Percentiles rank a stretch among this genome's conserved stretches.
phyloP scores from a whole-genome alignment of 2,888 invertebrate species.

The Archips crataeganus region DNA sequence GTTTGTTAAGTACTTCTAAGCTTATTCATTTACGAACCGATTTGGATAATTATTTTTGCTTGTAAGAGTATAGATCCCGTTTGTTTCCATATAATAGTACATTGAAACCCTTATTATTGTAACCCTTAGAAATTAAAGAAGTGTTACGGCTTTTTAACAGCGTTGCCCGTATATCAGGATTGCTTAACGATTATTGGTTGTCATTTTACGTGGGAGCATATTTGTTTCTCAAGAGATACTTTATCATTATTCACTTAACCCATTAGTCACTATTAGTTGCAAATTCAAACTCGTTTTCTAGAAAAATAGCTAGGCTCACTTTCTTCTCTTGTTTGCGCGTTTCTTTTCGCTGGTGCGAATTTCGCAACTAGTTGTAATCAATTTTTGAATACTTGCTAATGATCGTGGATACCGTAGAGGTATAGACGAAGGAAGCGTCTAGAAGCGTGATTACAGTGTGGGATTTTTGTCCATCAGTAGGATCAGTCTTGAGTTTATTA shows the following conservation, averaged over 20 bases:
- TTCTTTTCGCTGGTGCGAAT: slow-evolving; percentile 39
- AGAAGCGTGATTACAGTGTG: not conserved
- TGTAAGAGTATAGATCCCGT: no score
- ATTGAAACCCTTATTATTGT: no score
- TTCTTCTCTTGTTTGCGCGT: slow-evolving; percentile 26
- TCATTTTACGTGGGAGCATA: slow-evolving; percentile 18
- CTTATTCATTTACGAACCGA: no score
- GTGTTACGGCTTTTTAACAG: not conserved
- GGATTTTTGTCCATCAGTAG: not conserved
- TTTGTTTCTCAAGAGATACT: slow-evolving; percentile 6
- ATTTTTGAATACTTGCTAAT: slow-evolving; percentile 44
- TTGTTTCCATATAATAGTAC: no score
- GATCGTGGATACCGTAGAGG: slow-evolving; percentile 3
- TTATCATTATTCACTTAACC: slow-evolving; percentile 32
- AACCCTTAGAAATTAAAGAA: no score
- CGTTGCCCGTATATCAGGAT: not conserved
- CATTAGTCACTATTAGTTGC: slow-evolving; percentile 33
- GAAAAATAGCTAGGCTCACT: slow-evolving; percentile 21
- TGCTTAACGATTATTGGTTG: not conserved
- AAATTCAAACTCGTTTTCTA: slow-evolving; percentile 21
- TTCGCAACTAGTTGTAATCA: slow-evolving; percentile 42
- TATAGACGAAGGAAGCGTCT: slow-evolving; percentile 1
- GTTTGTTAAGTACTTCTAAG: no score
- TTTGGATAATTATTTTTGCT: no score
- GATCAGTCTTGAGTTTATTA: not conserved